Percentiles rank a stretch among this genome's conserved stretches.
phyloP scores from a whole-genome alignment of 1,140 invertebrate species.

The Hylaeus anthracinus region DNA sequence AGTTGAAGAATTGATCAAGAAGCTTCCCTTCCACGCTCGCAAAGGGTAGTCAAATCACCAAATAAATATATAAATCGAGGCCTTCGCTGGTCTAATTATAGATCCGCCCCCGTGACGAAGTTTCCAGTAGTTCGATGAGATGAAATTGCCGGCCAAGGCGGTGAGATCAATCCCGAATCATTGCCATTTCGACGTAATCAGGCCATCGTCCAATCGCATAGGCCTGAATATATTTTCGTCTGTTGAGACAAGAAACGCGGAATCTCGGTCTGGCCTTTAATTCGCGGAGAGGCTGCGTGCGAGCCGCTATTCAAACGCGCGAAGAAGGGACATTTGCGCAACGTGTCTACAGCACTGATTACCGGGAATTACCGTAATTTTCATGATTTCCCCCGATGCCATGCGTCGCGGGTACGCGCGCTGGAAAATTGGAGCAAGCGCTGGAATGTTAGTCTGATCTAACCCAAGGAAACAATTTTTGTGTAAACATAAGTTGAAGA shows the following conservation, averaged over 20 bases:
- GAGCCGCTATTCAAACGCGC: conserved; percentile 1
- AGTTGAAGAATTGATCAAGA: too few relatives aligned
- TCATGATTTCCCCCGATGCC: conserved; percentile 59
- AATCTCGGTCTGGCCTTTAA: conserved; percentile 40
- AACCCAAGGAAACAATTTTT: too few relatives aligned
- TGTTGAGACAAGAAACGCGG: conserved; percentile 13
- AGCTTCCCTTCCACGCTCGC: too few relatives aligned
- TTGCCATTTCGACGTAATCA: conserved; percentile 30
- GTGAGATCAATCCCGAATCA: conserved; percentile 46
- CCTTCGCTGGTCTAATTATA: too few relatives aligned
- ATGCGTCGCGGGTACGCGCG: conserved; percentile 12
- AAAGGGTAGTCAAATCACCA: too few relatives aligned
- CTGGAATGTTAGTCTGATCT: not conserved
- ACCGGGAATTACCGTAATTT: conserved; percentile 69
- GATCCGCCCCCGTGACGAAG: too few relatives aligned
- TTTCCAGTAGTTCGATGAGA: too few relatives aligned
- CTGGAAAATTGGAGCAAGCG: conserved; percentile 56
- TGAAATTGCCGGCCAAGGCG: conserved; percentile 31
- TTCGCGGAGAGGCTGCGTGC: not conserved
- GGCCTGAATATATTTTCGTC: conserved; percentile 8
- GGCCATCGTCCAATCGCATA: not conserved
- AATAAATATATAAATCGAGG: too few relatives aligned
- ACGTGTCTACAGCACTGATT: conserved; percentile 59
- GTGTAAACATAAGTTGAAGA: too few relatives aligned
- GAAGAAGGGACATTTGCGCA: conserved; percentile 50